Evolutionary conservation across 2,797 vertebrate species (phyloP).

Genomic region (Glyptemys insculpta): DNA sequence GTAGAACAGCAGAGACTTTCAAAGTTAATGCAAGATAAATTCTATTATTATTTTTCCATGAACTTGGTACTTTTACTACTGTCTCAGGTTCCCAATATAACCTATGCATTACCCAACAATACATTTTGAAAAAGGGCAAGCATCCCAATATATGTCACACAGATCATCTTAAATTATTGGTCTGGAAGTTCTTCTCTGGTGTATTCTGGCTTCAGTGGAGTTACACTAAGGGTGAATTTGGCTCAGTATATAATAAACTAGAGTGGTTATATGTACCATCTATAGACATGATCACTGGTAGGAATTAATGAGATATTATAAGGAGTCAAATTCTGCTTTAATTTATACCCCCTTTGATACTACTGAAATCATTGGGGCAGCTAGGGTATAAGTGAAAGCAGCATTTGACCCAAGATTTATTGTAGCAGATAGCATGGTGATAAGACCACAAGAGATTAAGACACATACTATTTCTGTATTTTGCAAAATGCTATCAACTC

Average conservation of each 20-base stretch:
- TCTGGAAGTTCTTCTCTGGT: background rate
- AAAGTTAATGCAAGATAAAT: conserved; percentile 48
- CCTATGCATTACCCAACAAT: conserved; percentile 34
- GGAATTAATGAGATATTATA: background rate
- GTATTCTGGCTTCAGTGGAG: background rate
- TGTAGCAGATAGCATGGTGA: background rate
- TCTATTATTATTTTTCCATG: conserved; percentile 48
- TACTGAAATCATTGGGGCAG: background rate
- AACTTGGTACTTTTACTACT: conserved; percentile 40
- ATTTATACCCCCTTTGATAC: conserved; percentile 7
- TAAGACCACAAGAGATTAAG: conserved; percentile 60
- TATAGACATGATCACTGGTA: background rate
- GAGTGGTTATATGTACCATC: background rate
- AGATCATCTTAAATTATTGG: background rate
- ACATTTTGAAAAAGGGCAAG: conserved; percentile 41
- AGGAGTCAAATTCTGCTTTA: conserved; percentile 3
- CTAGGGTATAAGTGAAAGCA: conserved; percentile 29
- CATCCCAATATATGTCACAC: background rate
- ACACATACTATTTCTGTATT: conserved; percentile 23
- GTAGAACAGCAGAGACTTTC: conserved; percentile 16
- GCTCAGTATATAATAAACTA: conserved; percentile 4
- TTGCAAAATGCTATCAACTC: conserved; percentile 53
- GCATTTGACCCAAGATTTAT: conserved; percentile 29
- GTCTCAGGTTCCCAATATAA: background rate
- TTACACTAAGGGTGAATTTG: background rate